Evolutionary conservation across 2,888 invertebrate genomes (phyloP).

Genomic region (Lysandra bellargus): DNA sequence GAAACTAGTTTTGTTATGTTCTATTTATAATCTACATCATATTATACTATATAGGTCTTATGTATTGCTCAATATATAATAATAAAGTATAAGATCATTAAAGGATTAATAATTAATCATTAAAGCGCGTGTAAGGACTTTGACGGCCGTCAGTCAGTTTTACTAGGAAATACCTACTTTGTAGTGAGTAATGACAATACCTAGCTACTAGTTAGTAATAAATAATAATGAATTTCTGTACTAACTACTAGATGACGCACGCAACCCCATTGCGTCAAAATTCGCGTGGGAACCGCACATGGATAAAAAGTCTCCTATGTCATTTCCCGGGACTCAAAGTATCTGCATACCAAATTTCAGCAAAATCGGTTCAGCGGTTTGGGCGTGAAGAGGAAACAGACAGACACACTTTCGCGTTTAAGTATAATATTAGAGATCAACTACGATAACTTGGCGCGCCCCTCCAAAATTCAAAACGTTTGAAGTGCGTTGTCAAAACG

Average conservation of each 20-base stretch:
- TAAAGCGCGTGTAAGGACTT: background rate
- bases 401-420: no score
- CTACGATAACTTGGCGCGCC: no score
- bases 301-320: no score
- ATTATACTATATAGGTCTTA: background rate
- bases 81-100: background rate
- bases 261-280: no score
- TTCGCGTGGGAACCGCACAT: no score
- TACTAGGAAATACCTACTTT: slow-evolving; percentile 1
- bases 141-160: background rate
- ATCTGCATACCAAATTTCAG: no score
- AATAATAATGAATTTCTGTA: background rate
- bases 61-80: background rate
- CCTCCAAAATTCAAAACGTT: no score
- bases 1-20: background rate
- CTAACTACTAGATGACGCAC: background rate
- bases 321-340: no score
- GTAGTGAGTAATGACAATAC: background rate
- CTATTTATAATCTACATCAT: background rate
- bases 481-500: no score
- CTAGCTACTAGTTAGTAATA: background rate
- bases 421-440: no score
- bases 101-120: background rate
- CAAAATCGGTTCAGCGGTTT: no score
- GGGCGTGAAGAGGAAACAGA: no score